Base-by-base conservation (phyloP, 2,797 vertebrate species). In the Tokudaia muenninki region DNA sequence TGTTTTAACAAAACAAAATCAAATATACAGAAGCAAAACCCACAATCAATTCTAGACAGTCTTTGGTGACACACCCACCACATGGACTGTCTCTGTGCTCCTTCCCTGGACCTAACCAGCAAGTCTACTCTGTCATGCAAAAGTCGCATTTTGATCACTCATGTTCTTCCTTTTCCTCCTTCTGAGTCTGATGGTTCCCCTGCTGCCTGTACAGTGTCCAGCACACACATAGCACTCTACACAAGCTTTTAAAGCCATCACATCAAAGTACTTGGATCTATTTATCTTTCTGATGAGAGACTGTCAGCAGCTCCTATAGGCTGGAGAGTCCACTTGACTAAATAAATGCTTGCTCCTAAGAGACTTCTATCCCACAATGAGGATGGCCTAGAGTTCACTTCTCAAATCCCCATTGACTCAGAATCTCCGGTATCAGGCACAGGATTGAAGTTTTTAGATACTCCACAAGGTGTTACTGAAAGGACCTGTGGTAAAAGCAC, bases 81-180 rank as follows among this genome's bases (percentile, higher is more conserved):
- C 16, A 24, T 1, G 1, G 44, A 52, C 14, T 79, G 3, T 34
- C 7, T 3, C 5, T 0, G 0, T 5, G 6, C 34, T 37, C 41
- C n/a, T 16, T 9, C 63, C 37, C 55, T 34, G 29, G 52, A 7
- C 31, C 19, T 78, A 13, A 4, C 5, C 14, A 0, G 9, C 19
- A 5, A 11, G 12, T 24, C 74, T 63, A 50, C 41, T 26, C n/a
- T 11, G 29, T 22, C 21, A 2, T 9, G 11, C 12, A 9, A 21
- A 1, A 9, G 26, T 52, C 8, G 13, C 4, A 1, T 11, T 4
- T 3, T 17, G 13, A 19, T 47, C 4, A 1, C 63, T 57, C 1
- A 2, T 2, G 9, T 34, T 78, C 24, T 7, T 29, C 6, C 13
- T 44, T 63, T 57, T 82, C 47, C 52, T 52, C 24, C 81, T 90